Evolutionary conservation across 2,888 invertebrate species (phyloP).

Genomic region (Cancer borealis): DNA sequence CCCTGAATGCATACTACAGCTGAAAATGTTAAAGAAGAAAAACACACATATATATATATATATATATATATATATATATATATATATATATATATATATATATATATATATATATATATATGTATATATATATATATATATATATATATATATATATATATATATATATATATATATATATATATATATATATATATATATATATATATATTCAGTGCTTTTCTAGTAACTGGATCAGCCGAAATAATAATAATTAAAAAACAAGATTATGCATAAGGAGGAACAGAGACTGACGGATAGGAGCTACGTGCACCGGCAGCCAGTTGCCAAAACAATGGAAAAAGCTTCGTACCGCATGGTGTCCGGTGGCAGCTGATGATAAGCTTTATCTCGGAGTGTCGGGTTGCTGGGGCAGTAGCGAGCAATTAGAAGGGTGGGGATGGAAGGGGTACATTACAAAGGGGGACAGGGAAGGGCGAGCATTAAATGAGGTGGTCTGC

Average conservation of each 20-base stretch:
- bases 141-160: slow-evolving; percentile 48
- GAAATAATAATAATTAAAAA: not conserved
- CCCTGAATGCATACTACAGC: no score
- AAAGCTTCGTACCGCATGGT: not conserved
- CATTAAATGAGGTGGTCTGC: not conserved
- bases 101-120: slow-evolving; percentile 15
- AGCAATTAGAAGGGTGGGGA: not conserved
- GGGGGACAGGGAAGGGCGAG: not conserved
- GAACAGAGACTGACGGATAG: not conserved
- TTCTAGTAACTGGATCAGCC: no score
- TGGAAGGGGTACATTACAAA: not conserved
- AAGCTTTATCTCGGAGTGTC: slow-evolving; percentile 18
- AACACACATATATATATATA: not conserved
- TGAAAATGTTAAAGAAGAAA: no score
- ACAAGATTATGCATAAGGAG: not conserved
- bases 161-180: slow-evolving; percentile 45
- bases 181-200: slow-evolving; percentile 34
- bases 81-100: slow-evolving; percentile 8
- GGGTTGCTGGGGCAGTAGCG: slow-evolving; percentile 2
- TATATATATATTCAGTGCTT: not conserved
- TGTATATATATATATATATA: slow-evolving; percentile 43
- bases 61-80: slow-evolving; percentile 43
- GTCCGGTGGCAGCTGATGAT: not conserved
- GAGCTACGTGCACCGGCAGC: not conserved
- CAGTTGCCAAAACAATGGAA: not conserved